Evolutionary conservation across 1,140 invertebrate genomes (phyloP).

Genomic region (Nephila pilipes): DNA sequence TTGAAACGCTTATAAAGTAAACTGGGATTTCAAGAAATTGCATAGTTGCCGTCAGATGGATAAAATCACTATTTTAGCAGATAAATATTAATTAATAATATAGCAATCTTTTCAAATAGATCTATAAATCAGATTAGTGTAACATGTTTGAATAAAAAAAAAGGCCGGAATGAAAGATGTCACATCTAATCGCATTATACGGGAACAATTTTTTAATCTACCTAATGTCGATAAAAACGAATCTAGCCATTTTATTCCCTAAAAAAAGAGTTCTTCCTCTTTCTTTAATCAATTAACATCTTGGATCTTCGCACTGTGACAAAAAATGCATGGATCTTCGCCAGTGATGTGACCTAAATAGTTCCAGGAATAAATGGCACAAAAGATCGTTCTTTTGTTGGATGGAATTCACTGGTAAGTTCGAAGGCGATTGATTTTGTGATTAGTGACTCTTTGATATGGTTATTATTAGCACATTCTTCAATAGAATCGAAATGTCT

Average conservation of each 20-base stretch:
- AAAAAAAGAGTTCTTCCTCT: neutral
- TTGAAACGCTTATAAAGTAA: no score
- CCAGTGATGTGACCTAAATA: constrained; percentile 50
- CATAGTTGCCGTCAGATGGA: no score
- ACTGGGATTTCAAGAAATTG: no score
- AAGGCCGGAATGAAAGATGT: no score
- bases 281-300: constrained; percentile 48
- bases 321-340: constrained; percentile 41
- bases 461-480: constrained; percentile 71
- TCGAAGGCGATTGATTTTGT: constrained; percentile 68
- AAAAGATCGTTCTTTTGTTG: constrained; percentile 46
- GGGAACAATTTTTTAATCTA: no score
- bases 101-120: no score
- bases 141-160: no score
- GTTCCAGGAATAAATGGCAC: neutral
- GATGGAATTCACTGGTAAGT: constrained; percentile 13
- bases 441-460: constrained; percentile 64
- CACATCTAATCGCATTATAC: no score
- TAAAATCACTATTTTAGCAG: no score
- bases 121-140: no score
- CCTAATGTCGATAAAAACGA: neutral
- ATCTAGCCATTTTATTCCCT: neutral
- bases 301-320: neutral
- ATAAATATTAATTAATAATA: no score
- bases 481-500: constrained; percentile 51